Conservation (phyloP, 1,140 invertebrate species). For the Drosophila kohkoa region DNA sequence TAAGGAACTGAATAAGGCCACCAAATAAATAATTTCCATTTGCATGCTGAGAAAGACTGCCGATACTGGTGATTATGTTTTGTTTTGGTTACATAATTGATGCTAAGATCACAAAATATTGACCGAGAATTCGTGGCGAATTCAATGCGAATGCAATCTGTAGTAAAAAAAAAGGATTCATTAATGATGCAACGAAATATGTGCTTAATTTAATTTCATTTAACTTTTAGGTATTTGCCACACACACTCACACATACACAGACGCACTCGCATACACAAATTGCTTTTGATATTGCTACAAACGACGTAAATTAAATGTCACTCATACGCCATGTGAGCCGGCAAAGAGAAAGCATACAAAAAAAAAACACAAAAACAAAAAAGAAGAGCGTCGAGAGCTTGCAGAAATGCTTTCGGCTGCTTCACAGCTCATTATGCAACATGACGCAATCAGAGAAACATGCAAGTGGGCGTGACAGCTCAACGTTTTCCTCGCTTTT, state of each 20-base stretch:
- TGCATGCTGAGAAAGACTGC: slow-evolving; percentile 19
- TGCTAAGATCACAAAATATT: neutral
- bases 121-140: neutral
- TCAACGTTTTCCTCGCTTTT: slow-evolving; percentile 15
- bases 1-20: slow-evolving; percentile 13
- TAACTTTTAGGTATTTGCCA: slow-evolving; percentile 15
- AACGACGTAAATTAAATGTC: slow-evolving; percentile 76
- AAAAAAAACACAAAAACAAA: slow-evolving; percentile 26
- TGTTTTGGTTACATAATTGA: neutral
- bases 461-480: slow-evolving; percentile 36
- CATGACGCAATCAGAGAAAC: slow-evolving; percentile 73
- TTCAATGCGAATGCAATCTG: neutral
- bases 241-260: slow-evolving; percentile 3
- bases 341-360: neutral
- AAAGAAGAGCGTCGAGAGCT: neutral
- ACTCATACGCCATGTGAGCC: slow-evolving; percentile 75
- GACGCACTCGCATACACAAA: neutral
- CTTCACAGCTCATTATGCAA: slow-evolving; percentile 77
- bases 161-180: neutral
- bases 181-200: slow-evolving; percentile 15
- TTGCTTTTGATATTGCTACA: slow-evolving; percentile 41
- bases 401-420: slow-evolving; percentile 25
- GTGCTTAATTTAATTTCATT: slow-evolving; percentile 20
- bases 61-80: slow-evolving; percentile 22
- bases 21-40: slow-evolving; percentile 57